Conservation (phyloP, 2,113 vertebrate species). For the Nematolebias whitei region DNA sequence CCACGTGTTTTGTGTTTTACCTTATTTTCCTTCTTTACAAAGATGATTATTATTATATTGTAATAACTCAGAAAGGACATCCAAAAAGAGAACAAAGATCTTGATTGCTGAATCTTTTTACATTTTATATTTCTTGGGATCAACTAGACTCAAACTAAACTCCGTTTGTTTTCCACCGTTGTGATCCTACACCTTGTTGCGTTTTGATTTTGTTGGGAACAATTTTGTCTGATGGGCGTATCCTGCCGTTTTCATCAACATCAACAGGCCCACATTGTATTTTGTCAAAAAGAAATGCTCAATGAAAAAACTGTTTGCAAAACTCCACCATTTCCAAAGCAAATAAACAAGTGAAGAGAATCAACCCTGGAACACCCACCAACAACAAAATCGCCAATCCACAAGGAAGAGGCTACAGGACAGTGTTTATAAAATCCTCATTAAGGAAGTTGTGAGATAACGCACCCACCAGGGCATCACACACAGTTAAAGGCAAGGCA, state of each 20-base stretch:
- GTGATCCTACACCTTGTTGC: conserved; percentile 72
- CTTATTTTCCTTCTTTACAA: not conserved
- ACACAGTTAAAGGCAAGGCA: conserved; percentile 63
- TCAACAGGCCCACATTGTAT: conserved; percentile 42
- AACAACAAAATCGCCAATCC: conserved; percentile 83
- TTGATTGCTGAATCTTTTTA: not conserved
- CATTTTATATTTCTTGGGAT: too few species aligned
- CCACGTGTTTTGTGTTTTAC: not conserved
- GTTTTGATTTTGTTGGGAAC: conserved; percentile 65
- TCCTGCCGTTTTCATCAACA: conserved; percentile 51
- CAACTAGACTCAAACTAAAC: not conserved
- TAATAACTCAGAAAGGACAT: conserved; percentile 10
- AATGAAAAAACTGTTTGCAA: conserved; percentile 63
- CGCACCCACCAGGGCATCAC: conserved; percentile 72
- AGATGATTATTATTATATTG: not conserved
- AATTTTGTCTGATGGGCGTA: conserved; percentile 37
- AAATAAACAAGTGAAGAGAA: conserved; percentile 78
- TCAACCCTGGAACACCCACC: conserved; percentile 76
- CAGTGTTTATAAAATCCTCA: conserved; percentile 99
- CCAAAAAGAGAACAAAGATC: not conserved
- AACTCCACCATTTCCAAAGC: conserved; percentile 71
- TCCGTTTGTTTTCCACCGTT: conserved; percentile 19
- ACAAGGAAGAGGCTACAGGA: conserved; percentile 84
- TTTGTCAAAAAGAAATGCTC: conserved; percentile 68
- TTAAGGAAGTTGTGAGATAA: conserved; percentile 97